Evolutionary conservation across 1,140 invertebrate genomes (phyloP).

Genomic region (Leptinotarsa defecta): DNA sequence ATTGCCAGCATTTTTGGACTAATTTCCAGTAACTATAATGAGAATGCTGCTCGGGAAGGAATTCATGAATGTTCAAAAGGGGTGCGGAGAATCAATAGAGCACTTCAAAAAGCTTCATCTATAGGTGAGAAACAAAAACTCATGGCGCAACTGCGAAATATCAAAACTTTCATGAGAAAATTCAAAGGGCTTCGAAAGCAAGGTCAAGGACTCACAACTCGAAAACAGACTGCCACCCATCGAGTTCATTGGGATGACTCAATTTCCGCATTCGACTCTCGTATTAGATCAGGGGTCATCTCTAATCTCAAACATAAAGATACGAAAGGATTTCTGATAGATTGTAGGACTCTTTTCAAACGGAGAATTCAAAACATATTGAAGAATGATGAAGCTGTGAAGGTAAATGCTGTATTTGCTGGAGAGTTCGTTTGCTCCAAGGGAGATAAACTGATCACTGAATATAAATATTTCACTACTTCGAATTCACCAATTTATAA

Average conservation of each 20-base stretch:
- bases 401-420: slow-evolving; percentile 19
- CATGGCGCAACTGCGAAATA: background rate
- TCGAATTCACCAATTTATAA: slow-evolving; percentile 19
- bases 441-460: slow-evolving; percentile 1
- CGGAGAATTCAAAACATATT: background rate
- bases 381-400: slow-evolving; percentile 2
- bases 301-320: slow-evolving; percentile 26
- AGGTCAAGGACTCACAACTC: background rate
- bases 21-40: too few species aligned
- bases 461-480: slow-evolving; percentile 26
- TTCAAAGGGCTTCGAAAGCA: background rate
- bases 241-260: slow-evolving; percentile 25
- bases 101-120: too few species aligned
- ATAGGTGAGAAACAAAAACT: too few species aligned
- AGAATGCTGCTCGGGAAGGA: too few species aligned
- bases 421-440: slow-evolving; percentile 11
- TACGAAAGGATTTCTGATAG: slow-evolving; percentile 18
- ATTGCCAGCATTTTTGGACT: too few species aligned
- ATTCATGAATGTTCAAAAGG: too few species aligned
- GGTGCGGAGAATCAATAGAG: too few species aligned
- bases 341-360: background rate
- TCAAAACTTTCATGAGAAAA: background rate
- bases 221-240: slow-evolving; percentile 12
- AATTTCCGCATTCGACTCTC: slow-evolving; percentile 15
- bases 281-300: slow-evolving; percentile 28